Base-by-base conservation (phyloP, 2,113 vertebrate species). In the Panthera tigris region DNA sequence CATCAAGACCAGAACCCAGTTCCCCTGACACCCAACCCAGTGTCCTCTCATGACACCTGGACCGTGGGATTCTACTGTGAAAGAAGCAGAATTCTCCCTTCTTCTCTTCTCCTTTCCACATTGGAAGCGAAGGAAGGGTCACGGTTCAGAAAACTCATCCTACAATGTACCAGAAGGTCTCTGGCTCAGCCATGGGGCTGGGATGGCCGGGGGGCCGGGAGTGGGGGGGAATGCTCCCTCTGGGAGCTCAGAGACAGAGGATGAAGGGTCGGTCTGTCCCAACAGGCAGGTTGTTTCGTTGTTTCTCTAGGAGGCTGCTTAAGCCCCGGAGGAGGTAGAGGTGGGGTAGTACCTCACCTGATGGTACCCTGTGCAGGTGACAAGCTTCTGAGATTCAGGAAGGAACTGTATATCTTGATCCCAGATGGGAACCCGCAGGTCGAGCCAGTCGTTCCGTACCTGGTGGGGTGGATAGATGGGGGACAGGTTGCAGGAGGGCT, bases 391-490 rank as follows among this genome's bases (percentile, higher is more conserved):
- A 0, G 99, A 99, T 45, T 98, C 98, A 16, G 99, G 99, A n/a
- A 99, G 98, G 96, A 99, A 99, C 68, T 99, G 99, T 97, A 99
- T 82, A 97, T 99, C 99, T 36, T 98, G 94, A 95, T 99, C 99
- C 99, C 99, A 99, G 76, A 99, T 98, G 6, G 99, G 99, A 52
- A 99, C 98, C 57, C 99, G 98, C 15, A 99, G 98, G 95, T 99
- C 99, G 18, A 99, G 98, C 99, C 99, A 99, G 93, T 99, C 99
- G 83, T 99, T 99, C 79, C 99, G 98, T 6, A 99, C 98, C 99
- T 99, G 93, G 48, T 25, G 16, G 76, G 6, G n/a, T 9, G 8
- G 25, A 4, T 0, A 61, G 29, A 52, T 0, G 7, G n/a, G 63
- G 10, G 7, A 18, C 6, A 91, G 45, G 79, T 12, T 39, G 18